Evolutionary conservation across 2,888 invertebrate genomes (phyloP).

Genomic region (Drosophila colorata): DNA sequence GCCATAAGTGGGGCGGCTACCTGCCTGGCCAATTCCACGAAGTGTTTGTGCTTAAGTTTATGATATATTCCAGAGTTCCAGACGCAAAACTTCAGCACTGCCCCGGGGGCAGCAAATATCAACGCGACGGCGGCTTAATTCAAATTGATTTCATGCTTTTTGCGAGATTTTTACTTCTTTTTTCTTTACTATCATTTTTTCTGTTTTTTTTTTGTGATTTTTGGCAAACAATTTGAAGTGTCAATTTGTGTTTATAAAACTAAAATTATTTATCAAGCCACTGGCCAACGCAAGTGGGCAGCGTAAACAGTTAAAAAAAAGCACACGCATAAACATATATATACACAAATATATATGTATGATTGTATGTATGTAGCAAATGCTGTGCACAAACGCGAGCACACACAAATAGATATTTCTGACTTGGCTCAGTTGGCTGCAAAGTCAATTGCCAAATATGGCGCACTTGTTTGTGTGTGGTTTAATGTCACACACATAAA

Average conservation of each 20-base stretch:
- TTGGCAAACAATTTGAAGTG: constrained; percentile 76
- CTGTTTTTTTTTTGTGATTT: constrained; percentile 21
- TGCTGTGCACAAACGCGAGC: constrained; percentile 50
- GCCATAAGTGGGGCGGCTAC: constrained; percentile 60
- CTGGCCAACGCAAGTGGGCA: constrained; percentile 69
- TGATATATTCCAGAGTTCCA: constrained; percentile 53
- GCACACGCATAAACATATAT: background rate
- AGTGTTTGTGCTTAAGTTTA: constrained; percentile 54
- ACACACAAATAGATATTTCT: constrained; percentile 48
- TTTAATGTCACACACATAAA: constrained; percentile 71
- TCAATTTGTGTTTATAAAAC: constrained; percentile 78
- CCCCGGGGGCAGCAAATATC: constrained; percentile 44
- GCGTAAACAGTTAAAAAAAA: constrained; percentile 66
- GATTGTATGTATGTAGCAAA: constrained; percentile 26
- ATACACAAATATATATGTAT: constrained; percentile 7
- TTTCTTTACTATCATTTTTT: constrained; percentile 3
- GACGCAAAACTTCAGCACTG: constrained; percentile 12
- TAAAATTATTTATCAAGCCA: constrained; percentile 72
- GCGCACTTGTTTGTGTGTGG: constrained; percentile 73
- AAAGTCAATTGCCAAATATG: constrained; percentile 83
- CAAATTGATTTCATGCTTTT: constrained; percentile 66
- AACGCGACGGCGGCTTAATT: constrained; percentile 57
- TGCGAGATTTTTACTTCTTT: constrained; percentile 28
- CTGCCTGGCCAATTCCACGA: constrained; percentile 65
- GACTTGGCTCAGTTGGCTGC: constrained; percentile 68